Conservation (phyloP, 2,888 invertebrate species). For the Rhorus exstirpatorius region DNA sequence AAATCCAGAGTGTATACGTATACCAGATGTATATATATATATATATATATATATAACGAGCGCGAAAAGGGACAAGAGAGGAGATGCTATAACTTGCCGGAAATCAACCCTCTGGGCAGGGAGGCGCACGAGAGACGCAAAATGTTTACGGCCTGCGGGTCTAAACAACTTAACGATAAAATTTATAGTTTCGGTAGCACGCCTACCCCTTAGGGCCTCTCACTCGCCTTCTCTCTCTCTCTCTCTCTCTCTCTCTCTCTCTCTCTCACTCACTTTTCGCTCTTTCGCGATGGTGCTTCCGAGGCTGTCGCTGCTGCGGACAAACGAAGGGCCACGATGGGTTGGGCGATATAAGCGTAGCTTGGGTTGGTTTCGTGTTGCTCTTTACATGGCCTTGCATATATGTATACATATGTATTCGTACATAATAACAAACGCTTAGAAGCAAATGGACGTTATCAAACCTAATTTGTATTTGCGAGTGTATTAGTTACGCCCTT, state of each 20-base stretch:
- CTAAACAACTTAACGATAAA: slow-evolving; percentile 86
- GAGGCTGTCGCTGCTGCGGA: slow-evolving; percentile 53
- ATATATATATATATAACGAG: slow-evolving; percentile 38
- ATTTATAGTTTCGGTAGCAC: slow-evolving; percentile 85
- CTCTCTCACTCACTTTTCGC: slow-evolving; percentile 19
- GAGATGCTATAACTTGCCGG: slow-evolving; percentile 72
- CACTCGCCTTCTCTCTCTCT: slow-evolving; percentile 3
- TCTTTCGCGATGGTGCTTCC: slow-evolving; percentile 42
- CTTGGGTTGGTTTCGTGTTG: slow-evolving; percentile 36
- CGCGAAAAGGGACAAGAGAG: slow-evolving; percentile 41
- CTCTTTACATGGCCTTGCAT: slow-evolving; percentile 28
- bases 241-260: slow-evolving; percentile 23
- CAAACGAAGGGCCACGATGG: slow-evolving; percentile 65
- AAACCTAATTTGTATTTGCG: neutral
- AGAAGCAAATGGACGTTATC: neutral
- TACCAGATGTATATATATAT: slow-evolving; percentile 6
- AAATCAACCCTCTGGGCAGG: slow-evolving; percentile 78
- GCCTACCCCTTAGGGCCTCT: slow-evolving; percentile 78
- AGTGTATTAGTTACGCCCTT: neutral
- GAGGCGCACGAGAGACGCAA: slow-evolving; percentile 65
- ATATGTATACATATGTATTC: slow-evolving; percentile 9
- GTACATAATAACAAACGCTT: slow-evolving; percentile 1
- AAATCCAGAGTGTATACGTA: neutral
- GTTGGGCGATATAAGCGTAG: slow-evolving; percentile 55
- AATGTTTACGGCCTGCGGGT: slow-evolving; percentile 83